A percentile compares a stretch with the other conserved stretches of the same genome.
Conservation (phyloP, 35 echinoderm and acorn worm species). For the Ophiothrix spiculata region DNA sequence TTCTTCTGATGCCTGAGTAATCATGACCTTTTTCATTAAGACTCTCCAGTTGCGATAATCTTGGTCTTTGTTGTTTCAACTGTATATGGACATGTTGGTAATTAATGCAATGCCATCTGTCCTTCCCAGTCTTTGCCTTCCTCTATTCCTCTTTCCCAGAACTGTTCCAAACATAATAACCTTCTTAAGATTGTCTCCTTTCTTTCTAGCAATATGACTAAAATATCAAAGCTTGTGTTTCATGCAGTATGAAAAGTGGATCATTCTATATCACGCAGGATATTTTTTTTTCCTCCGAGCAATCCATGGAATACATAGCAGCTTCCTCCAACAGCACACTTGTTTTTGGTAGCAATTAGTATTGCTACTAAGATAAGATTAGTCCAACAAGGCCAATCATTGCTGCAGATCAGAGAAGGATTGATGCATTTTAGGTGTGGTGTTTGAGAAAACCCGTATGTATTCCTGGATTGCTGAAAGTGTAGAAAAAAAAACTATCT, state of each 20-base stretch:
- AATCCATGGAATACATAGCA: constrained; percentile 11
- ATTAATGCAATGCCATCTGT: neutral
- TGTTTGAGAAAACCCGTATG: too few species aligned
- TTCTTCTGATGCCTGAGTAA: neutral
- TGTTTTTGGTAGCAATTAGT: too few species aligned
- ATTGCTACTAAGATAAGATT: too few species aligned
- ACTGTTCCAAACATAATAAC: neutral
- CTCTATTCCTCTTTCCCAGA: neutral
- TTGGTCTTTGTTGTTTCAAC: too few species aligned
- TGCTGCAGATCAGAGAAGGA: too few species aligned
- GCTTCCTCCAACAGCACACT: constrained; percentile 26
- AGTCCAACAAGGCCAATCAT: too few species aligned
- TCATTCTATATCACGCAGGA: too few species aligned
- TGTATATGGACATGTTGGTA: neutral
- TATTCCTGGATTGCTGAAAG: too few species aligned
- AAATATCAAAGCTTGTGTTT: constrained; percentile 8
- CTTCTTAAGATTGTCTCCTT: neutral
- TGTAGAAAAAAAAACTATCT: too few species aligned
- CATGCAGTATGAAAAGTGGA: too few species aligned
- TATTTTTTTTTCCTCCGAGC: constrained; percentile 11
- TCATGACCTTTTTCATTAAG: neutral
- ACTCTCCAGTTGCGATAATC: too few species aligned
- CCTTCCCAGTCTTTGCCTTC: neutral
- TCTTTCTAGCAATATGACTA: neutral
- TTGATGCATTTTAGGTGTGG: too few species aligned